These are phyloP conservation scores for Ceratitis capitata DNA, from an alignment of 1,140 invertebrate genomes.

Conservation along the genomic window DNA sequence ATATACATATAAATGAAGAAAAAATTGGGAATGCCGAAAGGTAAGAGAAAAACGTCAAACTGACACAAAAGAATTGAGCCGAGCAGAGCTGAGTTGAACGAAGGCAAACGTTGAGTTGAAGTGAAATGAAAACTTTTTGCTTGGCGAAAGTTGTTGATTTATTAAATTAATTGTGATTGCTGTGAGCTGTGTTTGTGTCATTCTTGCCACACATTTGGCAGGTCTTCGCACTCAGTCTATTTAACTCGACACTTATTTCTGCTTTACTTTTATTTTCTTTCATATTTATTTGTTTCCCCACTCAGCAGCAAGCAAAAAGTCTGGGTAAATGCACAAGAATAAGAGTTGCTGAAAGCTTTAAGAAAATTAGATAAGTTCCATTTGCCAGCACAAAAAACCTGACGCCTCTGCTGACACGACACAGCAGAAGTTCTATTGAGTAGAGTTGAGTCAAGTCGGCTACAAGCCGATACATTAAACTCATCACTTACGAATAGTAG, in stretches of 20 bases:
- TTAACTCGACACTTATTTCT: conserved; percentile 23
- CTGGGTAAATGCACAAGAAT: background rate
- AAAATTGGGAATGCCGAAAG: background rate
- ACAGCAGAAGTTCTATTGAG: too few species aligned
- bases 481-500: background rate
- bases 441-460: too few species aligned
- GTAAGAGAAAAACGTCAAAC: background rate
- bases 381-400: background rate
- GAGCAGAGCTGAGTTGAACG: too few species aligned
- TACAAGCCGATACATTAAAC: background rate
- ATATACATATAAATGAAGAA: background rate
- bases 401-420: background rate
- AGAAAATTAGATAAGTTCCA: conserved; percentile 3
- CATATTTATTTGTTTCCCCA: too few species aligned
- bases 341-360: background rate
- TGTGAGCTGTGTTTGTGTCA: conserved; percentile 7
- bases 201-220: background rate
- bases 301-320: background rate
- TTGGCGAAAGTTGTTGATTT: conserved; percentile 12
- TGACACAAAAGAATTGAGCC: conserved; percentile 13
- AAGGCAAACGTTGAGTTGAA: too few species aligned
- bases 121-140: conserved; percentile 12
- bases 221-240: background rate
- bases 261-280: background rate
- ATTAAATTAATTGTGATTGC: conserved; percentile 33